Evolutionary conservation across 2,888 invertebrate genomes (phyloP).

Genomic region (Cancer borealis): DNA sequence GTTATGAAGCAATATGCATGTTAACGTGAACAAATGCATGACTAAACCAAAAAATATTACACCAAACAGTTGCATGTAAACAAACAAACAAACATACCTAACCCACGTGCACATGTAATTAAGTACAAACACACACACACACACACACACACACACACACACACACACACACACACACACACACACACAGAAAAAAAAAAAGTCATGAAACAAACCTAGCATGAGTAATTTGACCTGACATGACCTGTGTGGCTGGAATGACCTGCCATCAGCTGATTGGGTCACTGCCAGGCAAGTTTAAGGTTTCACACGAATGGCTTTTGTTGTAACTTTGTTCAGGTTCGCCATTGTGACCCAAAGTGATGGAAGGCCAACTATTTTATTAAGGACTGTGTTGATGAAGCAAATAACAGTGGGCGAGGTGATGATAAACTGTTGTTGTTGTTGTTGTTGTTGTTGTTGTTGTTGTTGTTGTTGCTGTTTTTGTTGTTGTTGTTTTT

Average conservation of each 20-base stretch:
- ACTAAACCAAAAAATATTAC: not conserved
- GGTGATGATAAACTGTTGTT: not conserved
- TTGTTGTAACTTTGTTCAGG: not conserved
- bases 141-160: not conserved
- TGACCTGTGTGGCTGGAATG: not conserved
- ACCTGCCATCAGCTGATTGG: conserved; percentile 5
- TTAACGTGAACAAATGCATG: not conserved
- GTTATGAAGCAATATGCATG: not conserved
- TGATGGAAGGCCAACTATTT: not conserved
- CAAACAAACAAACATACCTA: not conserved
- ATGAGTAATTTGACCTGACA: not conserved
- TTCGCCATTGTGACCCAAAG: not conserved
- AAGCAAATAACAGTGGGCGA: not conserved
- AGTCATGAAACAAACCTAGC: not conserved
- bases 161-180: not conserved
- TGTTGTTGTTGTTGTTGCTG: not conserved
- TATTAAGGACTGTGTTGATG: not conserved
- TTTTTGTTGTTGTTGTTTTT: not conserved
- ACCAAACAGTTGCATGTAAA: not conserved
- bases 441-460: not conserved
- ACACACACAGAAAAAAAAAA: not conserved
- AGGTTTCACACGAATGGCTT: conserved; percentile 10
- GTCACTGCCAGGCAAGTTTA: not conserved
- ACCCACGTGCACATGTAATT: not conserved
- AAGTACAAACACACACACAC: not conserved